Evolutionary conservation across 2,113 vertebrate species (phyloP).

Genomic region (Sturnira hondurensis): DNA sequence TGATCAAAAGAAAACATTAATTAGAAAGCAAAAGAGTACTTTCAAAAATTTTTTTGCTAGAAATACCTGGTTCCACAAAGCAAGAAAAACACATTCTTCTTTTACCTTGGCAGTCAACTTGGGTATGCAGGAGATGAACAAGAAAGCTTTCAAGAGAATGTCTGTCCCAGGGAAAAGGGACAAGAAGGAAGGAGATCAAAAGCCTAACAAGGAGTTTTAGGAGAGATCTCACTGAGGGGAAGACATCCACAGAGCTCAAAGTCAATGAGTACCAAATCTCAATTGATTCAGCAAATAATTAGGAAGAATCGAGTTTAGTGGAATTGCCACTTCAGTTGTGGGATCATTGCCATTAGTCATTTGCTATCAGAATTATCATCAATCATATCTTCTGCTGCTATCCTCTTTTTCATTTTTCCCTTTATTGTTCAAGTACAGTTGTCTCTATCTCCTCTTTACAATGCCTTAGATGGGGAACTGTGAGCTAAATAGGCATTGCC

Average conservation of each 20-base stretch:
- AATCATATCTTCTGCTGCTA: background rate
- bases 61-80: background rate
- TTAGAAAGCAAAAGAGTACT: background rate
- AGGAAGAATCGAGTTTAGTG: background rate
- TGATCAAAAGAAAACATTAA: constrained; percentile 1
- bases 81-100: background rate
- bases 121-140: background rate
- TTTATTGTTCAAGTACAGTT: too few relatives aligned
- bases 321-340: background rate
- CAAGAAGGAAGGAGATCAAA: background rate
- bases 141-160: background rate
- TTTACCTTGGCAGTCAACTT: background rate
- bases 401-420: background rate
- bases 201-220: background rate
- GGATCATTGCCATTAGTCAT: background rate
- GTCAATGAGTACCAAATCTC: background rate
- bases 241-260: background rate
- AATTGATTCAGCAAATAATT: background rate
- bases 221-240: background rate
- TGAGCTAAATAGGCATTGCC: background rate
- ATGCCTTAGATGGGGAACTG: background rate
- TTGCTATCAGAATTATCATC: background rate
- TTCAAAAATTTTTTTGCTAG: background rate
- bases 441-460: background rate
- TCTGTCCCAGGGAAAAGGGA: background rate